Evolutionary conservation across 2,113 vertebrate genomes (phyloP), one percentile per base, ranked within the genome.

Genomic region (Platycercus adscitus): DNA sequence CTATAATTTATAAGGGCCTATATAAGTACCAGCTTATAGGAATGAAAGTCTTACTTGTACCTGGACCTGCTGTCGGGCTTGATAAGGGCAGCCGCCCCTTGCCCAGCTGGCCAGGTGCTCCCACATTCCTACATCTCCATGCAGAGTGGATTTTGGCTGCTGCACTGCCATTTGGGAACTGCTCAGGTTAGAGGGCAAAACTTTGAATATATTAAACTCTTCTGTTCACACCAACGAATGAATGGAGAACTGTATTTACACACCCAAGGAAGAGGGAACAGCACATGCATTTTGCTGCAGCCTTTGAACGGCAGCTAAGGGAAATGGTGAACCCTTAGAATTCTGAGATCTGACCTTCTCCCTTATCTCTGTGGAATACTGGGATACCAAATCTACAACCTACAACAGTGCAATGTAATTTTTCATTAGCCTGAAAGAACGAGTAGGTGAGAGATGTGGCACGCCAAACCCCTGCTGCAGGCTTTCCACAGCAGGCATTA

Each of bases 351-450:
- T 6, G 37, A 39, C 44, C 49, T 35, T 19, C 1, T 23, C 49
- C 37, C 49, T 35, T 19, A 1, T 23, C 49, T 43, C 88, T 14
- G 28, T 13, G 69, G 44, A 37, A 24, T 44, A 17, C 29, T 6
- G 23, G 6, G 5, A 58, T 50, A 71, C 60, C 52, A n/a, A 39
- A 46, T 17, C 21, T 6, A 50, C 35, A 29, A 3, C 46, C 39
- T 65, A 21, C 50, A 28, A 11, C 6, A 5, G 26, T 6, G 26
- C 2, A 0, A 25, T 0, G 11, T 6, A 26, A 31, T 26, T 80
- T 43, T 41, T 37, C 46, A 44, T 31, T 55, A 37, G 31, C 35
- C 53, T 13, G 77, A 60, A 44, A 8, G 15, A 23, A 41, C 0
- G 7, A 28, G 7, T 9, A 15, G 68, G 86, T 33, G 73, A 72